Evolutionary conservation across 2,797 vertebrate genomes (phyloP), one percentile per base, ranked within the genome.

Genomic region (Triplophysa yarkandensis): DNA sequence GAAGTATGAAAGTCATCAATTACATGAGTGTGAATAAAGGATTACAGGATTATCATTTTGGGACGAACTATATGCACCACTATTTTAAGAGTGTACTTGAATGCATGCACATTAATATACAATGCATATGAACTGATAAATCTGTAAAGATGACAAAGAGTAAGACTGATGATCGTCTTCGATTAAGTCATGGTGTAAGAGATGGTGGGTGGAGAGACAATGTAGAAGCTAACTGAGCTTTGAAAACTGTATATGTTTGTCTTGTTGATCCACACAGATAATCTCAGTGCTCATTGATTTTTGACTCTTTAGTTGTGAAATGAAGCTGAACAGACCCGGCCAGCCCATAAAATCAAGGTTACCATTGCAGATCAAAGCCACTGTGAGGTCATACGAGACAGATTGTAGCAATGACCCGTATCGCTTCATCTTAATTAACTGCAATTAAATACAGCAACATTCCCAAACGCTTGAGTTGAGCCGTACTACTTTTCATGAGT

Each of bases 211-310:
- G n/a, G n/a, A n/a, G n/a, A 71, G 19, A 50, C 60, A 27, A 70
- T 6, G 8, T 55, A 65, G 23, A 10, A 66, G 36, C 64, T 71
- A 28, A 76, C 52, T n/a, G 11, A 66, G 50, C 21, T 58, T 50
- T 71, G 57, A 48, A 65, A 63, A 65, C 39, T 34, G 21, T 60
- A 57, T 19, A 34, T 19, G 23, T 14, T 48, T 19, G 5, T 46
- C 63, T 67, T 72, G 62, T 43, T 72, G 52, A 32, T 34, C 63
- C 44, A 19, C 34, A 21, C 10, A 16, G 62, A 67, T 77, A 63
- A 77, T 71, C 76, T 41, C 14, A 52, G 61, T 9, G 32, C 44
- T 78, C 66, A 78, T 78, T 62, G 71, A 74, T 74, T 78, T 62
- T 55, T 48, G 41, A 34, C 41, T 65, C 46, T 70, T 74, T 65